Evolutionary conservation across 2,797 vertebrate genomes (phyloP), one percentile per base, ranked within the genome.

Genomic region (Poeciliopsis turneri): DNA sequence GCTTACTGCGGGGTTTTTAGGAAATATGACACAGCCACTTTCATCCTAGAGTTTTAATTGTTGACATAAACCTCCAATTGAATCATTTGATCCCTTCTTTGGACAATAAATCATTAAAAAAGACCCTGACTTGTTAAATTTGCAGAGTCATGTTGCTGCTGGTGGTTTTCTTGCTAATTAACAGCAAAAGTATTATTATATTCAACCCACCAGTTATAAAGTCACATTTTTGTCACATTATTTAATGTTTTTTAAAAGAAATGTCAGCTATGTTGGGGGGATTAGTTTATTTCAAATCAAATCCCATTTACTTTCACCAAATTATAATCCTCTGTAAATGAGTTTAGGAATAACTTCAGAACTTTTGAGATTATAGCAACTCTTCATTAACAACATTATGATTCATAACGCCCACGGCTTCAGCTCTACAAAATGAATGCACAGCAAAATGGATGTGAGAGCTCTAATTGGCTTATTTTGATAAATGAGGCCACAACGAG

Each of bases 401-500:
- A 71, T 43, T 71, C 25, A 13, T 70, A 15, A n/a, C 13, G 4
- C 25, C 39, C 13, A 43, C 5, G 12, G 2, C 16, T 23, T 66
- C 33, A 23, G 36, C 61, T 66, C 36, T 66, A 71, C 2, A 71
- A 71, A 28, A 46, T 46, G 43, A 71, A 47, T 71, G 13, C 69
- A 49, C 70, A 72, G 28, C 45, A 49, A 47, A 49, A 46, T 8
- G 43, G 2, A 49, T 12, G 9, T 51, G 28, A 51, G 47, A 25
- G 45, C 23, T 49, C 28, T 51, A 51, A 23, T 53, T 51, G 72
- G 47, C 23, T 73, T 73, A 39, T 36, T 73, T 36, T 73, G 71
- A 72, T 72, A 33, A 72, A 72, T 51, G 47, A 73, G 46, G 25
- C 47, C 16, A 25, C 51, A 73, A 36, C 45, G 4, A 33, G 71